Evolutionary conservation across 1,140 invertebrate species (phyloP).

Genomic region (Drosophila repleta): DNA sequence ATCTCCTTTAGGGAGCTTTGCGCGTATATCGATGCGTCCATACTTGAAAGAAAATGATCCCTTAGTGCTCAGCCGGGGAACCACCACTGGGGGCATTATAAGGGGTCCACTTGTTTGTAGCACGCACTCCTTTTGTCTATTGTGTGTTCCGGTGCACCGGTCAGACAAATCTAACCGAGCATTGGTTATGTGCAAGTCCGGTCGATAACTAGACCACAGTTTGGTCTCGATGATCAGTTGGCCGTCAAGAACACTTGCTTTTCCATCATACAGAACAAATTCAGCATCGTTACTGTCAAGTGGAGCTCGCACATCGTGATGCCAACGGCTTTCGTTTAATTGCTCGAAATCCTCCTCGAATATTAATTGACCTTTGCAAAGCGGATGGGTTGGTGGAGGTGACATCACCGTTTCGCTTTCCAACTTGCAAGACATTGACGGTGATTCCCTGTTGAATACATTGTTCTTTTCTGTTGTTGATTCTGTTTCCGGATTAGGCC

Average conservation of each 20-base stretch:
- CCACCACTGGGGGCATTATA: conserved; percentile 65
- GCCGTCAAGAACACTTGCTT: conserved; percentile 37
- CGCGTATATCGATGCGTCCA: conserved; percentile 62
- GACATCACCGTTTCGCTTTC: conserved; percentile 36
- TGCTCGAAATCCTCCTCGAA: conserved; percentile 71
- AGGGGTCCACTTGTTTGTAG: conserved; percentile 56
- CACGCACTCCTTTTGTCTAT: conserved; percentile 47
- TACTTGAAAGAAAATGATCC: conserved; percentile 69
- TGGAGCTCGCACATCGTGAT: conserved; percentile 61
- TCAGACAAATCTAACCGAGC: conserved; percentile 56
- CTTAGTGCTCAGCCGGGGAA: conserved; percentile 56
- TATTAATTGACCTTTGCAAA: conserved; percentile 65
- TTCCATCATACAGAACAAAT: conserved; percentile 68
- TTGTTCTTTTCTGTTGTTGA: conserved; percentile 2
- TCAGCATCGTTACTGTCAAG: conserved; percentile 64
- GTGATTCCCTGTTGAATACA: neutral
- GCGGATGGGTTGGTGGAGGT: conserved; percentile 5
- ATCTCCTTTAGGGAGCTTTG: conserved; percentile 58
- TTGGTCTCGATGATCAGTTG: conserved; percentile 52
- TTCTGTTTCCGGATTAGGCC: neutral
- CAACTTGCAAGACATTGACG: conserved; percentile 1
- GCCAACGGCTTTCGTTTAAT: conserved; percentile 66
- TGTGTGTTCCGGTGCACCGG: conserved; percentile 63
- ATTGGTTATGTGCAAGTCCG: conserved; percentile 53
- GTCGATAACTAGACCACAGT: conserved; percentile 63